These are phyloP conservation scores for Syrmaticus mikado DNA, from an alignment of 2,113 vertebrate species.

Conservation along the genomic window DNA sequence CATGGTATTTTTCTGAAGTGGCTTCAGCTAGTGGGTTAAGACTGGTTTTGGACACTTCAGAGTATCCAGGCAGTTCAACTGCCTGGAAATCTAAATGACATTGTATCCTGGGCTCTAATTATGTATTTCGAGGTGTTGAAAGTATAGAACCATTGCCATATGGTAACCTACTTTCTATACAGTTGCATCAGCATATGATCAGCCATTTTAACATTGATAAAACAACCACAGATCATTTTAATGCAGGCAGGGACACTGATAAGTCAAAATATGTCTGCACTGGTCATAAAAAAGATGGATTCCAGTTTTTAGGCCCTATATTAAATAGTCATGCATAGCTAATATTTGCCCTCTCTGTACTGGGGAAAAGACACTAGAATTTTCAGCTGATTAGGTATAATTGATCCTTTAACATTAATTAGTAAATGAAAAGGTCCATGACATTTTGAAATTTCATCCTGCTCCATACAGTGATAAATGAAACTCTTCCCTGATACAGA, in stretches of 20 bases:
- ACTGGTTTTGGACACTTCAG: background rate
- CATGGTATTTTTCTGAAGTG: background rate
- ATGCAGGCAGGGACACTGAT: background rate
- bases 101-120: background rate
- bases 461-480: background rate
- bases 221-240: background rate
- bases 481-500: background rate
- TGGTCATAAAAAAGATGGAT: background rate
- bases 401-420: background rate
- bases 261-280: background rate
- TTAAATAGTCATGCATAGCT: background rate
- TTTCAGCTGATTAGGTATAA: background rate
- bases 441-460: background rate
- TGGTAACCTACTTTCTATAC: background rate
- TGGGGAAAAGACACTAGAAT: background rate
- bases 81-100: background rate
- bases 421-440: background rate
- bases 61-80: background rate
- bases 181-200: background rate
- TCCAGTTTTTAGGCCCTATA: background rate
- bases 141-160: background rate
- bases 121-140: background rate
- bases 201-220: background rate
- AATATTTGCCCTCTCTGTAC: background rate
- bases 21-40: background rate